Conservation (phyloP, 2,888 invertebrate genomes). For the Rotaria macrura region DNA sequence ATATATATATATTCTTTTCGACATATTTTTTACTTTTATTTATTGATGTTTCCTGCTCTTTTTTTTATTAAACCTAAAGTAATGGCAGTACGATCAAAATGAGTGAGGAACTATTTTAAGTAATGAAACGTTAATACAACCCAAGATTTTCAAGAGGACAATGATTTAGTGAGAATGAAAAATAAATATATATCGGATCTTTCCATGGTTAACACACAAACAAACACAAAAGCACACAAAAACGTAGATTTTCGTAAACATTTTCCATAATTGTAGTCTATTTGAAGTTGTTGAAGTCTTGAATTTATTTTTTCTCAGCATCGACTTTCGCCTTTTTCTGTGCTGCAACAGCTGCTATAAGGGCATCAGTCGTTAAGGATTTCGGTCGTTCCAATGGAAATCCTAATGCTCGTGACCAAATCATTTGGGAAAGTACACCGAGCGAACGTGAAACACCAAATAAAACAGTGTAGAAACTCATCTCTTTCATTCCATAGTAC, state of each 20-base stretch:
- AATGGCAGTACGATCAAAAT: neutral
- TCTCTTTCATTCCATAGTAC: slow-evolving; percentile 80
- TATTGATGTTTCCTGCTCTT: neutral
- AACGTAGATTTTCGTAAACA: neutral
- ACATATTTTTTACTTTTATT: too few species aligned
- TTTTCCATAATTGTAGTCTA: neutral
- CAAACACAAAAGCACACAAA: neutral
- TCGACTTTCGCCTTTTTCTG: neutral
- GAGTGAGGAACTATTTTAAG: neutral
- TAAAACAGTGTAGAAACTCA: slow-evolving; percentile 83
- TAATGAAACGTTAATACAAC: neutral
- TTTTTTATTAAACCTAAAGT: neutral
- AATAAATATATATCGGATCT: neutral
- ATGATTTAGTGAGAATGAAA: neutral
- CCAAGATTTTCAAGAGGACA: neutral
- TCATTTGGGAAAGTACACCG: slow-evolving; percentile 68
- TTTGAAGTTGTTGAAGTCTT: neutral
- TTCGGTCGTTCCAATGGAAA: slow-evolving; percentile 76
- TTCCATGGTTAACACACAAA: neutral
- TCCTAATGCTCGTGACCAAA: slow-evolving; percentile 76
- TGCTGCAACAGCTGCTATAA: slow-evolving; percentile 50
- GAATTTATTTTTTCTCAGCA: neutral
- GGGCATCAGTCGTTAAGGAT: slow-evolving; percentile 67
- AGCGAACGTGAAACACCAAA: slow-evolving; percentile 80
- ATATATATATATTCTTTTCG: too few species aligned